Evolutionary conservation across 30 jellyfish, hydroid and myxozoan species (phyloP).

Genomic region (Calvadosia cruxmelitensis): DNA sequence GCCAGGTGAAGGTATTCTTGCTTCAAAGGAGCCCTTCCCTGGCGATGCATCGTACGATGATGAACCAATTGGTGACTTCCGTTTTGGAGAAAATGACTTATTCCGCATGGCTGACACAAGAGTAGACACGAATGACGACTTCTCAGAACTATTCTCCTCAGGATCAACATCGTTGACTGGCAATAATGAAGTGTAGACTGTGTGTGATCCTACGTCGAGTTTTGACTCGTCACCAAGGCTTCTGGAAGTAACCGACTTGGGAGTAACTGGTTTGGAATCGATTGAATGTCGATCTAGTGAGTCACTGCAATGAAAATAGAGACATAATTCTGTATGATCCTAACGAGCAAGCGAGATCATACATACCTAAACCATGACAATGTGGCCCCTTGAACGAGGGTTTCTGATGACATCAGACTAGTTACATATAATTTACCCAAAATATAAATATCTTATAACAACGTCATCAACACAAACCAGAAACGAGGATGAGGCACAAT

Average conservation of each 20-base stretch:
- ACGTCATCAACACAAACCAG: no score
- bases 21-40: constrained; percentile 8
- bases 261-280: no score
- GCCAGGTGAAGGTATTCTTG: constrained; percentile 5
- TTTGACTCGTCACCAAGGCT: neutral
- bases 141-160: neutral
- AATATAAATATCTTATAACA: no score
- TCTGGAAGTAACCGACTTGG: neutral
- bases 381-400: no score
- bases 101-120: neutral
- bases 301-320: no score
- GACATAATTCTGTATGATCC: no score
- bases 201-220: neutral
- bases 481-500: no score
- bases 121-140: neutral
- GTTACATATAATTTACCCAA: no score
- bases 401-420: no score
- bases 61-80: constrained; percentile 14
- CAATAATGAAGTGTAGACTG: neutral
- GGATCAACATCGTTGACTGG: neutral
- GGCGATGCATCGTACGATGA: constrained; percentile 8
- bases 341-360: no score
- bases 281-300: no score
- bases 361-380: no score
- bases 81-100: neutral